Base-by-base conservation (phyloP, 2,888 invertebrate genomes). In the Drosophila imparisetae region DNA sequence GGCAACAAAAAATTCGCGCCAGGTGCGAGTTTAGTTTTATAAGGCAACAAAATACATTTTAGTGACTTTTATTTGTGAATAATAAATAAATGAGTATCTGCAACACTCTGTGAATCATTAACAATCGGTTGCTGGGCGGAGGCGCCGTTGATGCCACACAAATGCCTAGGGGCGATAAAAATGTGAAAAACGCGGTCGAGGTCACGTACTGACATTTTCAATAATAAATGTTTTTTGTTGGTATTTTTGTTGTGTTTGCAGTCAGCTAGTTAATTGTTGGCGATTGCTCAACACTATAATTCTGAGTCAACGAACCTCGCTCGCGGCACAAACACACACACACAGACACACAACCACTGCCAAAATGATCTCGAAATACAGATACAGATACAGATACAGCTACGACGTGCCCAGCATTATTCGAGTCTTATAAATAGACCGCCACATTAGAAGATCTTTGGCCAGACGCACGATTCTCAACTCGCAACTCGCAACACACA, bases 201-300 rank as follows among this genome's bases (percentile, higher is more conserved):
- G 86, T 90, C 86, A 86, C 73, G 72, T 76, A 75, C 85, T 89
- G 90, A 83, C 90, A 90, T 86, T 90, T 90, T 89, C 90, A 55
- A 65, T 80, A 64, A 66, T 80, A 52, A 55, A 59, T 60, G 49
- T 68, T 61, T 64, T 57, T 49, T 45, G 45, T 15, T 45, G 24
- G 45, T 15, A 15, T 45, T 45, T 15, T 15, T 45, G 45, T 4
- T 45, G 38, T 24, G 50, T 15, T 36, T 55, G 34, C 36, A 63
- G 62, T 72, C 63, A 32, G 70, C 80, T 74, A 83, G 74, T 81
- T 79, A 75, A 70, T 80, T 62, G 55, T 63, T 72, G 61, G 58
- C 64, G 73, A 80, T 85, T 85, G 86, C 89, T 68, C 86, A 85
- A 85, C 81, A 55, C 67, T 60, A 42, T 27, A 65, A 65, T 55